Evolutionary conservation across 2,797 vertebrate species (phyloP).

Genomic region (Ambastaia sidthimunki): DNA sequence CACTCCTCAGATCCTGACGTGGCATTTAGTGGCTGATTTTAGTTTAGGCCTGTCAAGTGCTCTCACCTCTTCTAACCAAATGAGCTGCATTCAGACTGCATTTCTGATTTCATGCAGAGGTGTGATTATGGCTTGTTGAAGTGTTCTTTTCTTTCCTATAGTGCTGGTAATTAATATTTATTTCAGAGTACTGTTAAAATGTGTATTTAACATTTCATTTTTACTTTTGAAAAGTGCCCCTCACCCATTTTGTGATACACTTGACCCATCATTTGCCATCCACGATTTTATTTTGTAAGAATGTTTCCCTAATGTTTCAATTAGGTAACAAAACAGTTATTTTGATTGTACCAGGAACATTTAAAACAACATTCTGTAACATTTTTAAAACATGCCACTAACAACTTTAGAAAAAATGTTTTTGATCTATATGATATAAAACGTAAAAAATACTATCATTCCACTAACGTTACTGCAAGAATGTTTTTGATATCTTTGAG

Average conservation of each 20-base stretch:
- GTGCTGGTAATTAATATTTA: not conserved
- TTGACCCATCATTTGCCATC: not conserved
- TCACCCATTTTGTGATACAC: not conserved
- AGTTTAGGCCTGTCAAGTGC: conserved; percentile 18
- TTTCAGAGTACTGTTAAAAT: not conserved
- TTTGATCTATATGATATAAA: too few relatives aligned
- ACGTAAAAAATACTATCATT: too few relatives aligned
- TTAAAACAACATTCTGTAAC: too few relatives aligned
- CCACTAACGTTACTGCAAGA: too few relatives aligned
- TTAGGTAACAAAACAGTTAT: too few relatives aligned
- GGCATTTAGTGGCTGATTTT: conserved; percentile 29
- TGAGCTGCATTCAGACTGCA: not conserved
- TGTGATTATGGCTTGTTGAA: conserved; percentile 7
- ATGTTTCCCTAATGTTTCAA: too few relatives aligned
- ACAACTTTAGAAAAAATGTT: too few relatives aligned
- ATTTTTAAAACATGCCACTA: too few relatives aligned
- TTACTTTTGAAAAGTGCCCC: conserved; percentile 3
- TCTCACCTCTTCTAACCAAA: not conserved
- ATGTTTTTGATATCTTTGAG: too few relatives aligned
- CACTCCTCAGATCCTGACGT: conserved; percentile 32
- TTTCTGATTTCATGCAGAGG: conserved; percentile 5
- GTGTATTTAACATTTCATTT: not conserved
- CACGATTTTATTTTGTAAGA: not conserved
- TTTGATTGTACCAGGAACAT: too few relatives aligned
- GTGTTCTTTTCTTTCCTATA: not conserved